Conservation (phyloP, 2,888 invertebrate species). For the Diadromus collaris region DNA sequence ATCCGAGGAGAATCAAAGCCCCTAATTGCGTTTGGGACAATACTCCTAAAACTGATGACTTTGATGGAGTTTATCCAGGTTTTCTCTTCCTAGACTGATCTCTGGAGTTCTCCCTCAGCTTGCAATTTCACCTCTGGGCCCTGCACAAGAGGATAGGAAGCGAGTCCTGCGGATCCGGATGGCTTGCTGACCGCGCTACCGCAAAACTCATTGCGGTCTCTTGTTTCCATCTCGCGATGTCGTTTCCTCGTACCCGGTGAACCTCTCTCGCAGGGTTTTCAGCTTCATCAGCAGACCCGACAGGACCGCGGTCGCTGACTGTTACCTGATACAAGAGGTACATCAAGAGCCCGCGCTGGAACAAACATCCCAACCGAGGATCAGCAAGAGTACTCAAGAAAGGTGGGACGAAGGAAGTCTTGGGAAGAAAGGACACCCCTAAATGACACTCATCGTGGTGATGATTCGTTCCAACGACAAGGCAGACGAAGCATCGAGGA, state of each 20-base stretch:
- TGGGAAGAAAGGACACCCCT: neutral
- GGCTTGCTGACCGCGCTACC: constrained; percentile 34
- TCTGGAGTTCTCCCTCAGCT: neutral
- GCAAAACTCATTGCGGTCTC: constrained; percentile 48
- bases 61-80: neutral
- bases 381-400: constrained; percentile 1
- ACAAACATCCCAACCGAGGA: neutral
- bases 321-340: constrained; percentile 34
- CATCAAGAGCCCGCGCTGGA: neutral
- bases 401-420: constrained; percentile 3
- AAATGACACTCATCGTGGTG: constrained; percentile 18
- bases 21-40: neutral
- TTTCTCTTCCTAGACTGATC: neutral
- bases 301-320: constrained; percentile 32
- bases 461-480: constrained; percentile 40
- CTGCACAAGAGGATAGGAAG: neutral
- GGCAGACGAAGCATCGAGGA: constrained; percentile 49
- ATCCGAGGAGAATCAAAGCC: neutral
- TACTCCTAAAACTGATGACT: neutral
- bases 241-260: constrained; percentile 18
- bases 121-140: neutral
- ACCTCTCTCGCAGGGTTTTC: neutral
- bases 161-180: constrained; percentile 23
- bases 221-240: constrained; percentile 40
- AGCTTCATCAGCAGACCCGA: constrained; percentile 20